These are phyloP conservation scores for Campoplex nolae DNA, from an alignment of 2,888 invertebrate genomes.

Conservation along the genomic window DNA sequence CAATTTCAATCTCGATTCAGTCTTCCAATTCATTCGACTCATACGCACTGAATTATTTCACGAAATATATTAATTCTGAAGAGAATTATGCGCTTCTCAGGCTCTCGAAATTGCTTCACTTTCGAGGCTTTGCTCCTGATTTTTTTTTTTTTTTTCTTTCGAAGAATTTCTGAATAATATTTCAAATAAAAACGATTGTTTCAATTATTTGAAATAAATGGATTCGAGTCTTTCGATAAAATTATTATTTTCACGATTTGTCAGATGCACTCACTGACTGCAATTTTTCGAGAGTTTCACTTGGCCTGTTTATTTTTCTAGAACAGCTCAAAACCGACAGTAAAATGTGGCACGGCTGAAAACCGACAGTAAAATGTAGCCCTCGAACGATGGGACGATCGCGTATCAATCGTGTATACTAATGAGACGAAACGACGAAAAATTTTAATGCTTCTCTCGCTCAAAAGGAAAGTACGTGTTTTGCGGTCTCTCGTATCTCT, in stretches of 20 bases:
- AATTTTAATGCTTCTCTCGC: background rate
- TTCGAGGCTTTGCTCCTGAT: too few relatives aligned
- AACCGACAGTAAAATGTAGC: background rate
- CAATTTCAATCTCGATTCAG: background rate
- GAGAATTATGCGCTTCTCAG: too few relatives aligned
- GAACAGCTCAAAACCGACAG: background rate
- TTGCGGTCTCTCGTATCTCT: conserved; percentile 20
- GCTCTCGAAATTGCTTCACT: too few relatives aligned
- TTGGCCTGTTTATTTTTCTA: background rate
- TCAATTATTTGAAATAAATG: too few relatives aligned
- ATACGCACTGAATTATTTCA: too few relatives aligned
- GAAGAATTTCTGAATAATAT: background rate
- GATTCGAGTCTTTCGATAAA: too few relatives aligned
- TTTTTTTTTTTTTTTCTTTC: too few relatives aligned
- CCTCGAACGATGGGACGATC: conserved; percentile 6
- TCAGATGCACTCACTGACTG: background rate
- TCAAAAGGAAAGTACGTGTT: background rate
- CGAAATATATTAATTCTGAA: too few relatives aligned
- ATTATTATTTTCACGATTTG: background rate
- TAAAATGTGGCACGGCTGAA: background rate
- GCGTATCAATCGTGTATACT: conserved; percentile 21
- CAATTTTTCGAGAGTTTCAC: background rate
- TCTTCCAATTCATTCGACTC: background rate
- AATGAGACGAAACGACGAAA: conserved; percentile 18
- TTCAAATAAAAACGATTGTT: background rate